Base-by-base conservation (phyloP, 2,113 vertebrate genomes). In the Antechinus flavipes region DNA sequence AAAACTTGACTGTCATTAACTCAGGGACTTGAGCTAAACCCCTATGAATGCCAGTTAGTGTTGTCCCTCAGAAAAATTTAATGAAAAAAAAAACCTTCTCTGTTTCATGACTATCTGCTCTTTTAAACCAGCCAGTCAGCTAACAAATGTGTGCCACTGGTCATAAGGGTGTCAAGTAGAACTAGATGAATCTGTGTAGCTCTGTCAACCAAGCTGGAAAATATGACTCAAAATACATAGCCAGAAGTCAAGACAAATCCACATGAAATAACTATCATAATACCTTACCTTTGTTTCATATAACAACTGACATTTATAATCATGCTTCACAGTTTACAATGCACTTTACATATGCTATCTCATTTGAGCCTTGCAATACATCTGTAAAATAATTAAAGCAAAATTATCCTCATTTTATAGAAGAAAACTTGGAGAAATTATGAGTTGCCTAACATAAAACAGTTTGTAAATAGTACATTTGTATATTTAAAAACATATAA, bases 311-410 rank as follows among this genome's bases (percentile, higher is more conserved):
- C 1, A n/a, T 84, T 50, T 61, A 2, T n/a, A 93, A 93, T 19
- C 58, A 42, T 84, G 27, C 91, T 93, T 93, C 42, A 25, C 14
- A 90, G 30, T 25, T 95, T 53, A 93, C 50, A 91, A 90, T 92
- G 90, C 56, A 93, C 19, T 94, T 53, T 42, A 84, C 84, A 61
- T 93, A 49, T 22, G 42, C 94, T 56, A 47, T 90, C 84, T 53
- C 27, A 89, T 92, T 92, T 94, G 76, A 26, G 55, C 22, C 24
- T 96, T 46, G 92, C 7, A 94, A 22, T 42, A 92, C 23, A 4
- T 91, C 47, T n/a, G 89, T 52, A 42, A 90, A 25, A 93, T 2
- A 96, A 68, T 30, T 93, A 94, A 84, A 19, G 68, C 35, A 42
- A 84, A 84, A 84, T 84, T 84, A 35, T 42, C 2, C 2, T 84